Percentiles rank a stretch among this genome's conserved stretches.
Conservation (phyloP, 1,140 invertebrate genomes). For the Tetragonula clypearis region DNA sequence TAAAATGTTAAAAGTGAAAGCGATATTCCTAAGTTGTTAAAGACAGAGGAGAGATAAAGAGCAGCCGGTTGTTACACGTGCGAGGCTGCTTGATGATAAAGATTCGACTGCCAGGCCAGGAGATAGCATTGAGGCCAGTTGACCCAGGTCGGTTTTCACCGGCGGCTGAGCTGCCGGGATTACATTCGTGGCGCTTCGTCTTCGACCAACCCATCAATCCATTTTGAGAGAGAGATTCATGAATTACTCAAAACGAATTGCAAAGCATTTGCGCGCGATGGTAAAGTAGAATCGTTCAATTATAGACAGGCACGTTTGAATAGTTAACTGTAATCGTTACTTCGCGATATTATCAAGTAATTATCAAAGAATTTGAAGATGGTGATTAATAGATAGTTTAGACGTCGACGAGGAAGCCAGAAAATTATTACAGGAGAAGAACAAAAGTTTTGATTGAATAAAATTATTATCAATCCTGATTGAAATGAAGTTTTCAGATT, state of each 20-base stretch:
- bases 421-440: not conserved
- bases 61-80: not conserved
- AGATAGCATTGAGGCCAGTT: conserved; percentile 53
- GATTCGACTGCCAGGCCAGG: conserved; percentile 48
- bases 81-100: conserved; percentile 54
- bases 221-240: not conserved
- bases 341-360: too few relatives aligned
- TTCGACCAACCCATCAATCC: not conserved
- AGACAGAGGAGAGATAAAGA: not conserved
- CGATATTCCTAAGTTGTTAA: not conserved
- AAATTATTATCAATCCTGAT: not conserved
- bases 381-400: not conserved
- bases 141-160: conserved; percentile 66
- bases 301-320: too few relatives aligned
- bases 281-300: not conserved
- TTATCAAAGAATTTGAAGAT: not conserved
- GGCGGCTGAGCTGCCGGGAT: conserved; percentile 28
- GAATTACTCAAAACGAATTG: not conserved
- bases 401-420: not conserved
- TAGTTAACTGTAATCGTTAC: not conserved
- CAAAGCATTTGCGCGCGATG: too few relatives aligned
- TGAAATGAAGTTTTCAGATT: not conserved
- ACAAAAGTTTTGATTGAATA: not conserved
- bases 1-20: not conserved
- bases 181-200: conserved; percentile 28